A percentile compares a stretch with the other conserved stretches of the same genome.
Conservation (phyloP, 1,140 invertebrate genomes). For the Lethrus apterus region DNA sequence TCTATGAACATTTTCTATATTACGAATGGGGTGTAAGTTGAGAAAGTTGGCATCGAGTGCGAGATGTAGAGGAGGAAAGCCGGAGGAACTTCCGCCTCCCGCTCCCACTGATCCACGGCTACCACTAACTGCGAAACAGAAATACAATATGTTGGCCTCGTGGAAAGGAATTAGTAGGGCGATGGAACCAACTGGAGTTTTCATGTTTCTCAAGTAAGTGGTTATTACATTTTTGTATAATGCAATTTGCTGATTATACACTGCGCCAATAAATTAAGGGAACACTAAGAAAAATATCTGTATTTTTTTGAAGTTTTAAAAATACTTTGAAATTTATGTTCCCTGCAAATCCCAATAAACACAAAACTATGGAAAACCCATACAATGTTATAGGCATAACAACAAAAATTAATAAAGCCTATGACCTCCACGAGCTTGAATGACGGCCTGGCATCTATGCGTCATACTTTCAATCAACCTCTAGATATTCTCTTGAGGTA, state of each 20-base stretch:
- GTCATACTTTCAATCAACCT: too few species aligned
- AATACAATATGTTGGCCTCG: conserved; percentile 77
- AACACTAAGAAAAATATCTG: too few species aligned
- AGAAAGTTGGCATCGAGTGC: conserved; percentile 59
- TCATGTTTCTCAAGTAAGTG: conserved; percentile 86
- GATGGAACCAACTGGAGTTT: conserved; percentile 79
- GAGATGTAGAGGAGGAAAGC: conserved; percentile 39
- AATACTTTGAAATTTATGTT: background rate
- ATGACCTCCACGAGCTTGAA: too few species aligned
- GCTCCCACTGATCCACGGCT: conserved; percentile 66
- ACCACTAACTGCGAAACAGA: conserved; percentile 77
- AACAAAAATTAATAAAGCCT: too few species aligned
- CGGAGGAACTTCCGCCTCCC: conserved; percentile 46
- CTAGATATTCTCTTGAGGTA: too few species aligned
- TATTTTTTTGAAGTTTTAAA: background rate
- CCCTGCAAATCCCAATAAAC: too few species aligned
- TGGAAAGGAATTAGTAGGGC: conserved; percentile 85
- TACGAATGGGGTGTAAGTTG: conserved; percentile 77
- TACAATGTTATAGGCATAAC: background rate
- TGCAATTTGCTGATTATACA: background rate
- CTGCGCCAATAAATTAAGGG: too few species aligned
- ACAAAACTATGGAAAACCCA: background rate
- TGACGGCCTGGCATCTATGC: too few species aligned
- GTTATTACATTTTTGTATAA: conserved; percentile 1
- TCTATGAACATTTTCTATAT: too few species aligned